Base-by-base conservation (phyloP, 1,140 invertebrate genomes). In the Theocolax elegans region DNA sequence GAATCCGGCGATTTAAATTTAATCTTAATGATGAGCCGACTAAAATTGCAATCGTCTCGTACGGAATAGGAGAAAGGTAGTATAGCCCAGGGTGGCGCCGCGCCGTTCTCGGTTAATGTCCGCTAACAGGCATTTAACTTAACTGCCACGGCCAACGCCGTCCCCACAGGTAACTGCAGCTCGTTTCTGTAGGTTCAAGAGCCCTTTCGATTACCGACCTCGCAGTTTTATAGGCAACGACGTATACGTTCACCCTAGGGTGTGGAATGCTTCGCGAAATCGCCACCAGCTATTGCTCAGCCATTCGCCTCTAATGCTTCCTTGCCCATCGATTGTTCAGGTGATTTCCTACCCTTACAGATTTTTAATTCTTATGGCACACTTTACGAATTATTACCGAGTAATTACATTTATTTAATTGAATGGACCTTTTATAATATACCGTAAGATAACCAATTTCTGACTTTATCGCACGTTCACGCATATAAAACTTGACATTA, bases 61-160 rank as follows among this genome's bases (percentile, higher is more conserved):
- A 76, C 77, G 79, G 83, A 80, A 80, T 80, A 77, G 77, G 78
- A 2, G 23, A 17, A 56, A 49, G 40, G 29, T 19, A 19, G 15
- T 23, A 21, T 15, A 6, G 25, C 73, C 78, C 76, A 81, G 79
- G 77, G 80, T 76, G 77, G 70, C 74, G 72, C n/a, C n/a, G n/a
- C n/a, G n/a, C n/a, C n/a, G n/a, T n/a, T n/a, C n/a, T 71, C 76
- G 80, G 80, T 85, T 85, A 86, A 84, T 80, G 81, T 80, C 80
- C 76, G 78, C 80, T 86, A 86, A 86, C 83, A 77, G 82, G 82
- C 82, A 84, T 86, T 85, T 85, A 86, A 85, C 75, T 84, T 84
- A 85, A 86, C 83, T 82, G 75, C 81, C 75, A 7, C 15, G 19
- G n/a, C 46, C n/a, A n/a, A n/a, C n/a, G n/a, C n/a, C n/a, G n/a